Conservation (phyloP, 2,113 vertebrate genomes). For the Grus americana region DNA sequence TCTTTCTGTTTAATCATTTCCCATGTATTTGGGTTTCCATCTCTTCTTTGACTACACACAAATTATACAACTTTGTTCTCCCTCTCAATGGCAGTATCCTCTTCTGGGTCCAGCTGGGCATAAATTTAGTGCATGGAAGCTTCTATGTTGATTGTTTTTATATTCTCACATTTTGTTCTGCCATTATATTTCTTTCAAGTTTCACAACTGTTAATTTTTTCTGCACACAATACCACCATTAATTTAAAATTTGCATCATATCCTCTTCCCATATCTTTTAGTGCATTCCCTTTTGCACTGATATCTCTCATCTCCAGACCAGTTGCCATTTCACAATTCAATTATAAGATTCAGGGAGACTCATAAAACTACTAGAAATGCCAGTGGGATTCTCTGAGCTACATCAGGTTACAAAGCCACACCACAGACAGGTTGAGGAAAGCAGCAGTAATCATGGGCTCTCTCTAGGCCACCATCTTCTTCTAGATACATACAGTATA, state of each 20-base stretch:
- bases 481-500: not conserved
- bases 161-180: not conserved
- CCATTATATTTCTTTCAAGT: not conserved
- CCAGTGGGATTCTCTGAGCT: not conserved
- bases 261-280: not conserved
- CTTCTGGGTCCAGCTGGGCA: accelerated
- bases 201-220: not conserved
- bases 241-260: not conserved
- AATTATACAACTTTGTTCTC: not conserved
- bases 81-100: not conserved
- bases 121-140: not conserved
- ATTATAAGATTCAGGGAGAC: not conserved
- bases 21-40: not conserved
- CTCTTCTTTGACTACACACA: not conserved
- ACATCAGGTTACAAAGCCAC: not conserved
- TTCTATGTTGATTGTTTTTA: not conserved
- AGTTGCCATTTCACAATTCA: not conserved
- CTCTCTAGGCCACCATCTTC: not conserved
- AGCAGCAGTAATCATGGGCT: not conserved
- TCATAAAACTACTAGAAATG: not conserved
- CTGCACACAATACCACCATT: not conserved
- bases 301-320: not conserved
- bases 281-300: not conserved
- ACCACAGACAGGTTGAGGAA: not conserved
- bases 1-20: not conserved